Percentiles rank a stretch among this genome's conserved stretches.
These are phyloP conservation scores for Phrixothrix hirtus DNA, from an alignment of 2,888 invertebrate genomes.

Conservation along the genomic window DNA sequence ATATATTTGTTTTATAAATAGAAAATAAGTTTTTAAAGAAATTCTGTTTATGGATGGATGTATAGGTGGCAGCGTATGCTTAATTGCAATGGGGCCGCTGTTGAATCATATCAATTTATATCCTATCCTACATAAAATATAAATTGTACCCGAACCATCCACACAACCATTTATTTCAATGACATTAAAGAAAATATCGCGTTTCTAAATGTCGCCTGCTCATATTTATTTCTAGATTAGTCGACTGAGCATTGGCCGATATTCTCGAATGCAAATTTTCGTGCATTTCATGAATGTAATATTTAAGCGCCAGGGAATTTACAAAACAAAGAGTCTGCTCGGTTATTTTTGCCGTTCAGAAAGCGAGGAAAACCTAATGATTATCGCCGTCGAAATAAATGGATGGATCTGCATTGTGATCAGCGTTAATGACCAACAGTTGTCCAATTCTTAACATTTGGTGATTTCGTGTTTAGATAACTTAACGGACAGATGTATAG, in stretches of 20 bases:
- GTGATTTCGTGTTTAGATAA: slow-evolving; percentile 48
- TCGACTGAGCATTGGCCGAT: slow-evolving; percentile 4
- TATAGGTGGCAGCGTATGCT: no score
- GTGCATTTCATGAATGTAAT: neutral
- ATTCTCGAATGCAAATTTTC: slow-evolving; percentile 8
- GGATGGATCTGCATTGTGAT: slow-evolving; percentile 42
- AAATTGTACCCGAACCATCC: no score
- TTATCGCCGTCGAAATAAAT: slow-evolving; percentile 15
- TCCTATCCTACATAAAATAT: no score
- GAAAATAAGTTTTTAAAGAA: no score
- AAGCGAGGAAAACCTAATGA: slow-evolving; percentile 6
- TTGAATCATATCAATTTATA: no score
- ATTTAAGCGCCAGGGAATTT: slow-evolving; percentile 2
- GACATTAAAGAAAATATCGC: no score
- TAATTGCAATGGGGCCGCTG: no score
- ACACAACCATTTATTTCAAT: no score
- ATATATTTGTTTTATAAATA: no score
- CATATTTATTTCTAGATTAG: slow-evolving; percentile 18
- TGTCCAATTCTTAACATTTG: slow-evolving; percentile 51
- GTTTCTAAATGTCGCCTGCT: no score
- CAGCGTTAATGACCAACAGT: slow-evolving; percentile 47
- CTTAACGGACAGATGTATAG: slow-evolving; percentile 42
- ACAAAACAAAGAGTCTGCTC: neutral
- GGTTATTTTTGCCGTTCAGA: slow-evolving; percentile 6
- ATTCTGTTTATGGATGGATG: no score